Evolutionary conservation across 2,888 invertebrate genomes (phyloP), one percentile per base, ranked within the genome.

Genomic region (Vannuccia rotundouncinata): DNA sequence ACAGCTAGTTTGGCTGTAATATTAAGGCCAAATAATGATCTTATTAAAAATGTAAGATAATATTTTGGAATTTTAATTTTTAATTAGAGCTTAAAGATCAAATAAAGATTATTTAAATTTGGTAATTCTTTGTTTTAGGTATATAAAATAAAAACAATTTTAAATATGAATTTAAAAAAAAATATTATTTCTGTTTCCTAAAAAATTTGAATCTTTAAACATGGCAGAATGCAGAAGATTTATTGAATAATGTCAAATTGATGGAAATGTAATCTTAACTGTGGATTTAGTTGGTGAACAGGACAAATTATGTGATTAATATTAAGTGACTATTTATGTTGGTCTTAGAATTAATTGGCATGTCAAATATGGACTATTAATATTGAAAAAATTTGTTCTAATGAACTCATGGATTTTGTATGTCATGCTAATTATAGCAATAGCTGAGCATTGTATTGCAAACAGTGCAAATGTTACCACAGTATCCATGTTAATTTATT

Each of bases 371-470:
- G 66, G 66, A 66, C 66, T 66, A 66, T 66, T 66, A 66, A 45
- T 45, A 45, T 22, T 66, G 66, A 66, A 66, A 5, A 66, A 66
- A 27, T 66, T 66, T 66, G 66, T 66, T 66, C 22, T 66, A 66
- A 66, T 66, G 66, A 66, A 66, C 66, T 66, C 66, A 66, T 66
- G 66, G 66, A 27, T 66, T 66, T 66, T 66, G 22, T 66, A 66
- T 27, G 25, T 66, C 25, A 27, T 66, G 66, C 66, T 66, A 66
- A 66, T 17, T 66, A 66, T 66, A 66, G 66, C 25, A 22, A 66
- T 66, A 27, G 66, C 22, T 22, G 25, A 66, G 66, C 66, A 66
- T 66, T 17, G 25, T 66, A 66, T 66, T 66, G 66, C 66, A 66
- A 66, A 66, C 66, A 17, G 66, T 66, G 22, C 25, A 66, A 66